Base-by-base conservation (phyloP, 92 coral and sea anemone genomes). In the Phenganax marumi region DNA sequence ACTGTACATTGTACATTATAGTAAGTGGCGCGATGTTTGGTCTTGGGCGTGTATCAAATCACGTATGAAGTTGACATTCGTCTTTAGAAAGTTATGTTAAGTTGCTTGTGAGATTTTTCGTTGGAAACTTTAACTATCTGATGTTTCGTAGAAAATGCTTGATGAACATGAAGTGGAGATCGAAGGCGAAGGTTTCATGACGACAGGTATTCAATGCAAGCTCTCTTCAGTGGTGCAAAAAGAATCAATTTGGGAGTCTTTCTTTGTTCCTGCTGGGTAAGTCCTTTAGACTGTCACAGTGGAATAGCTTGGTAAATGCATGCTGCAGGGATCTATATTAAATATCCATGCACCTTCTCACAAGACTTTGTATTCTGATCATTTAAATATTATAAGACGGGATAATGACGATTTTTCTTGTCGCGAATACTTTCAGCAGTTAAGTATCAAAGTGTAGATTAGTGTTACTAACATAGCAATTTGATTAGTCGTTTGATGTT, bases 241-340 rank as follows among this genome's bases (percentile, higher is more conserved):
- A 17, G 88, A 97, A 26, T 84, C 88, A 11, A 82, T 86, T 3
- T 95, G 98, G 98, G 89, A 91, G 48, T 94, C 98, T 3, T 95
- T 68, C 85, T 91, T 90, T 52, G 74, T 95, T 17, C 88, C 90
- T 46, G 84, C 85, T 23, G 98, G 98, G 98, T 93, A 76, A 48
- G 92, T 75, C 58, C 9, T 39, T 68, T 12, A 10, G 54, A 79
- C 50, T 5, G 46, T 68, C 10, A 22, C 18, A 24, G 24, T 19
- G n/a, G 14, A 63, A 13, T 48, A 39, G 13, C 8, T 47, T 25
- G 6, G 21, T 18, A 33, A 33, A 33, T 33, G 43, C 43, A 33
- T 5, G 5, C 43, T 1, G 43, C 43, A 33, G 58, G 65, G 18
- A n/a, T 56, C 56, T 43, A 56, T 26, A 19, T 56, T 14, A 7